phyloP scores from a whole-genome alignment of 2,113 vertebrate genomes.

The Chaetops frenatus region DNA sequence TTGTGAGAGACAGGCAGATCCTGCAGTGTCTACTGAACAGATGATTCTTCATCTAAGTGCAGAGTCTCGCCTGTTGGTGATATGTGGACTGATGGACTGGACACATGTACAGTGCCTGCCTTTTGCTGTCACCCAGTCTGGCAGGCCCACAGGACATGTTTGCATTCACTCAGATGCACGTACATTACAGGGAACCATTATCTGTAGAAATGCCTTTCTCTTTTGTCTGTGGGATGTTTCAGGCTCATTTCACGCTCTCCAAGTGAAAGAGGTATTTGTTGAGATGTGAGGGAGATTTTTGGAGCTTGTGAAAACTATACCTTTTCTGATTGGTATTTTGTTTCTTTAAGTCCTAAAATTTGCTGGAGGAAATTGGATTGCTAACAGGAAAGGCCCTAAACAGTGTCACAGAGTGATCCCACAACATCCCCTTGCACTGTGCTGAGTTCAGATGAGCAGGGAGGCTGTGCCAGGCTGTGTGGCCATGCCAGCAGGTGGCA shows the following conservation, averaged over 20 bases:
- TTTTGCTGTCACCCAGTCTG: background rate
- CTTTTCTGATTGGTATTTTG: background rate
- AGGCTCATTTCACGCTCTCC: background rate
- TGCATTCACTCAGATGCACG: background rate
- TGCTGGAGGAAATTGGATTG: background rate
- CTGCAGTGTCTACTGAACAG: slow-evolving; percentile 10
- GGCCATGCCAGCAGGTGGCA: slow-evolving; percentile 25
- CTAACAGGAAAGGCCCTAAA: background rate
- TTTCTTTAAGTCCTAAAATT: background rate
- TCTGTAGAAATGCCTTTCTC: background rate
- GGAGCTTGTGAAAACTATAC: background rate
- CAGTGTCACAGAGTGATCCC: background rate
- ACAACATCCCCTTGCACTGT: accelerated
- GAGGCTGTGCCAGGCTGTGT: background rate
- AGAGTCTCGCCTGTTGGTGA: background rate
- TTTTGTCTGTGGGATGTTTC: background rate
- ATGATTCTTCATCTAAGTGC: background rate
- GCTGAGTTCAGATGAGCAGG: background rate
- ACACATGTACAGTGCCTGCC: background rate
- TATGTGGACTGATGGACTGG: background rate
- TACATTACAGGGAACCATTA: background rate
- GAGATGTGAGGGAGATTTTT: background rate
- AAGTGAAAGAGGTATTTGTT: background rate
- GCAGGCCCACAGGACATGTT: background rate
- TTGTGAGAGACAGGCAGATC: background rate